These are phyloP conservation scores for Trematomus bernacchii DNA, from an alignment of 2,797 vertebrate genomes.

Conservation along the genomic window DNA sequence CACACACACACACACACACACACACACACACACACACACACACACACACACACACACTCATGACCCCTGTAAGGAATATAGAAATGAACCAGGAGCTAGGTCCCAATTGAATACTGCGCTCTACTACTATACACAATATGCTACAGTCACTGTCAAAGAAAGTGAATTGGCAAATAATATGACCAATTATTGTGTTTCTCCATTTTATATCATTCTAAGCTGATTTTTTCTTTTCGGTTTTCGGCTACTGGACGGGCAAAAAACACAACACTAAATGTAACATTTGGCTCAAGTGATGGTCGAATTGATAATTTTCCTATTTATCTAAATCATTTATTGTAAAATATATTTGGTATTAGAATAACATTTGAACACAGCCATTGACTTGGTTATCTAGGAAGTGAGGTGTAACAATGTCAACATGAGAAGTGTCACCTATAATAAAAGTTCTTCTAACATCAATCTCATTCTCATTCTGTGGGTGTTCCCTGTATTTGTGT, in stretches of 20 bases:
- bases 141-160: background rate
- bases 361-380: background rate
- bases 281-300: background rate
- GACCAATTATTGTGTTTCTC: background rate
- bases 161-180: background rate
- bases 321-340: background rate
- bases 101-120: background rate
- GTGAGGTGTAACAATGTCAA: background rate
- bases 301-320: background rate
- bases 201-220: background rate
- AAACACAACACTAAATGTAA: background rate
- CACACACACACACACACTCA: background rate
- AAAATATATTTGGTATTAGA: background rate
- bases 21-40: background rate
- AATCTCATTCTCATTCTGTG: slow-evolving; percentile 1
- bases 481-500: slow-evolving; percentile 10
- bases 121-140: background rate
- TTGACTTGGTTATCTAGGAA: background rate
- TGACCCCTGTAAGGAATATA: no score
- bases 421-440: slow-evolving; percentile 16
- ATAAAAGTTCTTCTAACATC: background rate
- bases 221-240: background rate
- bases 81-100: background rate
- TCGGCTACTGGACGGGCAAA: background rate
- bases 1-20: background rate